These are phyloP conservation scores for Lumbricus terrestris DNA, from an alignment of 2,888 invertebrate species.

Conservation along the genomic window DNA sequence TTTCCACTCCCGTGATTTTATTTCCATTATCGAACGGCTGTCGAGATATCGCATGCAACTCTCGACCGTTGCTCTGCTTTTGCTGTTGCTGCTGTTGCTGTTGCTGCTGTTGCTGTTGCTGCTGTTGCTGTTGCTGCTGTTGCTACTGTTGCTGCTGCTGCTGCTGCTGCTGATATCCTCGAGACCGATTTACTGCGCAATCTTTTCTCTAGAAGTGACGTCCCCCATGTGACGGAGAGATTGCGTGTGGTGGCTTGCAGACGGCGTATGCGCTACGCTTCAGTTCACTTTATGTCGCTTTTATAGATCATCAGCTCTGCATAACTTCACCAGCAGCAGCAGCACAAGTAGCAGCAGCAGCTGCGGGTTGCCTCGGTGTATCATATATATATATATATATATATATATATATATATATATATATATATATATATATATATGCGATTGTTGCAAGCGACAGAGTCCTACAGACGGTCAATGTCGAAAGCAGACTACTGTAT, in stretches of 20 bases:
- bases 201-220: background rate
- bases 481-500: background rate
- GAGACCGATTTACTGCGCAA: background rate
- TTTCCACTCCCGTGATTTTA: background rate
- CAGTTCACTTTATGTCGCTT: background rate
- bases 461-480: background rate
- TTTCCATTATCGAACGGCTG: background rate
- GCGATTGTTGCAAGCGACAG: too few species aligned
- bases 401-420: too few species aligned
- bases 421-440: too few species aligned
- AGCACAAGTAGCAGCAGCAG: too few species aligned
- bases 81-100: too few species aligned
- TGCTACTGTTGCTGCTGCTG: too few species aligned
- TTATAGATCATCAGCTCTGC: background rate
- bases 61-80: background rate
- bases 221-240: background rate
- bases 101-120: too few species aligned
- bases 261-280: background rate
- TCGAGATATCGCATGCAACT: background rate
- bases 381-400: too few species aligned
- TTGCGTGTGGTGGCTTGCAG: background rate
- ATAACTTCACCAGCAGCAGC: too few species aligned
- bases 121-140: too few species aligned
- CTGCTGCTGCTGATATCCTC: too few species aligned
- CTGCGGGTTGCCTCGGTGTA: background rate